A percentile compares a stretch with the other conserved stretches of the same genome.
Evolutionary conservation across 2,113 vertebrate species (phyloP).

Genomic region (Eolophus roseicapilla): DNA sequence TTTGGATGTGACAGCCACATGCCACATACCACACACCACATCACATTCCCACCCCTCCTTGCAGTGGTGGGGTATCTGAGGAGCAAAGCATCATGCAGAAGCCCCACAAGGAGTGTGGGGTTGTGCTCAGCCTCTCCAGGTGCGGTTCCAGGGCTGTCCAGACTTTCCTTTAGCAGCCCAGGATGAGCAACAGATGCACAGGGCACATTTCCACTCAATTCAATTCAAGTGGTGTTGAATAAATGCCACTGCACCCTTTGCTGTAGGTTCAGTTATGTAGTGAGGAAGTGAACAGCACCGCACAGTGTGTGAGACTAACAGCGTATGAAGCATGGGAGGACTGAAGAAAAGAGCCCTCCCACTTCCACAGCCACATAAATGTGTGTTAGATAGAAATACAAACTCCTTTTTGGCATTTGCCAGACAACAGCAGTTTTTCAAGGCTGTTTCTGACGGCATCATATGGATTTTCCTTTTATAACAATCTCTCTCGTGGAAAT

Average conservation of each 20-base stretch:
- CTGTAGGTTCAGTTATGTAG: rapidly evolving
- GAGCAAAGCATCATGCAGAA: rapidly evolving
- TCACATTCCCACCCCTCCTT: not conserved
- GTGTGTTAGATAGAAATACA: not conserved
- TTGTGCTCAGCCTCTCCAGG: not conserved
- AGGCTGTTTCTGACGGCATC: not conserved
- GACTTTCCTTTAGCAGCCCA: not conserved
- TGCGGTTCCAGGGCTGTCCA: not conserved
- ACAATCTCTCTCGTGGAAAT: conserved; percentile 11
- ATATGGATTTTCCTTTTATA: conserved; percentile 43
- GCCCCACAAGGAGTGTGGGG: not conserved
- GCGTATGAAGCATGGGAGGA: not conserved
- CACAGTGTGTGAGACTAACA: not conserved
- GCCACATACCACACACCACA: not conserved
- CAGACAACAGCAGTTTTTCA: not conserved
- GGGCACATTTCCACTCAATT: not conserved
- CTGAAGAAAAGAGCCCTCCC: not conserved
- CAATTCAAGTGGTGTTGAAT: rapidly evolving
- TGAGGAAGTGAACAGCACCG: not conserved
- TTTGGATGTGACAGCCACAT: not conserved
- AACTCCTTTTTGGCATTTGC: not conserved
- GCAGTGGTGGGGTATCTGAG: not conserved
- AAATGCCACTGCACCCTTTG: not conserved
- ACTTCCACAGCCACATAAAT: not conserved
- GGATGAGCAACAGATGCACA: not conserved